These are phyloP conservation scores for Heliconius eleuchia DNA, from an alignment of 1,140 invertebrate genomes.

Conservation along the genomic window DNA sequence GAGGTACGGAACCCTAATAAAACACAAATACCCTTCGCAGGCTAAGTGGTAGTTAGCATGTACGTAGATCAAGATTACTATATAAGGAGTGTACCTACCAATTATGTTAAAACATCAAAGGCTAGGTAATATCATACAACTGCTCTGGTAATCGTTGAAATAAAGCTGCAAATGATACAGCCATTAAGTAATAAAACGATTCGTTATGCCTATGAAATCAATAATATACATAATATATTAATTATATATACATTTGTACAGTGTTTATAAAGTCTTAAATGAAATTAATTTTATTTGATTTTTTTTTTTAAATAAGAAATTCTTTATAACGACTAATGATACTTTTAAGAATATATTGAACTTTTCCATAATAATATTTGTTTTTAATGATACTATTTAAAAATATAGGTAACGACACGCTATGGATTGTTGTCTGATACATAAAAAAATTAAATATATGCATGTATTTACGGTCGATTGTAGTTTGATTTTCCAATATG, in stretches of 20 bases:
- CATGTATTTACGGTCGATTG: too few relatives aligned
- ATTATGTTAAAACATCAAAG: conserved; percentile 17
- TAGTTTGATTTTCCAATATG: too few relatives aligned
- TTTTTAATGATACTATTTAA: too few relatives aligned
- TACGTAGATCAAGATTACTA: conserved; percentile 20
- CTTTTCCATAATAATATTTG: too few relatives aligned
- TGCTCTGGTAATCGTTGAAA: not conserved
- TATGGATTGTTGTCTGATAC: too few relatives aligned
- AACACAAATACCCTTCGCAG: not conserved
- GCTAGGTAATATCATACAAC: conserved; percentile 2
- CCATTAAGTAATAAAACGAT: conserved; percentile 7
- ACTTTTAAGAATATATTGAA: too few relatives aligned
- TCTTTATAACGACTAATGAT: not conserved
- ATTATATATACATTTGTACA: not conserved
- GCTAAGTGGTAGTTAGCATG: not conserved
- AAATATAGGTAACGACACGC: too few relatives aligned
- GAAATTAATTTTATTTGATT: not conserved
- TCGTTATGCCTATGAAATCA: not conserved
- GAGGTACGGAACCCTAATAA: not conserved
- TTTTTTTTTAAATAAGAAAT: not conserved
- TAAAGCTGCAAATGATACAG: not conserved
- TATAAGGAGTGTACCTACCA: conserved; percentile 17
- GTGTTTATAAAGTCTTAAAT: not conserved
- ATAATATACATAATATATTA: not conserved
- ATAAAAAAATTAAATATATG: too few relatives aligned